Conservation (phyloP, 1,140 invertebrate species). For the Drosophila tani region DNA sequence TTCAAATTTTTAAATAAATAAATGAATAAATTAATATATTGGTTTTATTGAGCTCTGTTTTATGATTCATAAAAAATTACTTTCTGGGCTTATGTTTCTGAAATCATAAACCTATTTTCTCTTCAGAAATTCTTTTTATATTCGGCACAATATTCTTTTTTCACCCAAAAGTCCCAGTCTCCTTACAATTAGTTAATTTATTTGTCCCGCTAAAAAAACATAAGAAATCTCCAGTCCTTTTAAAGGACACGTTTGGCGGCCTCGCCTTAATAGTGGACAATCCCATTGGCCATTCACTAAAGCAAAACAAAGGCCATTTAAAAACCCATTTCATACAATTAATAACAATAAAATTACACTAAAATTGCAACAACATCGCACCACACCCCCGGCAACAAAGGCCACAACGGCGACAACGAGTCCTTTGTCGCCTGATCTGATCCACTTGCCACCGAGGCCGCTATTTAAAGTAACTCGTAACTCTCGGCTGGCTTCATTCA, state of each 20-base stretch:
- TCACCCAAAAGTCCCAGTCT: background rate
- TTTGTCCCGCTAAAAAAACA: conserved; percentile 15
- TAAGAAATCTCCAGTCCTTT: conserved; percentile 8
- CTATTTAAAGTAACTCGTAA: conserved; percentile 79
- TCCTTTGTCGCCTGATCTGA: conserved; percentile 50
- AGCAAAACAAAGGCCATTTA: conserved; percentile 55
- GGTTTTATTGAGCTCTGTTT: background rate
- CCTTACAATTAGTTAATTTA: conserved; percentile 28
- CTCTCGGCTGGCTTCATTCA: conserved; percentile 51
- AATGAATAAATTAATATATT: no score
- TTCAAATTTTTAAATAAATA: no score
- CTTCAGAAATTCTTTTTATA: background rate
- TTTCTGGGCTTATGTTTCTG: background rate
- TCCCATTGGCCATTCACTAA: conserved; percentile 24
- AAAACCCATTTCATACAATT: conserved; percentile 75
- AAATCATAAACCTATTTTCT: no score
- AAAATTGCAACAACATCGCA: conserved; percentile 77
- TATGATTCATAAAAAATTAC: background rate
- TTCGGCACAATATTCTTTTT: background rate
- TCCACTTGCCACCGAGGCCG: conserved; percentile 53
- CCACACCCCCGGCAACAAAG: conserved; percentile 58
- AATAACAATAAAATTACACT: conserved; percentile 78
- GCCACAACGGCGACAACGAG: conserved; percentile 30
- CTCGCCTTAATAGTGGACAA: conserved; percentile 12
- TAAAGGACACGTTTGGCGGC: conserved; percentile 12